Base-by-base conservation (phyloP, 2,797 vertebrate species). In the Selene dorsalis region DNA sequence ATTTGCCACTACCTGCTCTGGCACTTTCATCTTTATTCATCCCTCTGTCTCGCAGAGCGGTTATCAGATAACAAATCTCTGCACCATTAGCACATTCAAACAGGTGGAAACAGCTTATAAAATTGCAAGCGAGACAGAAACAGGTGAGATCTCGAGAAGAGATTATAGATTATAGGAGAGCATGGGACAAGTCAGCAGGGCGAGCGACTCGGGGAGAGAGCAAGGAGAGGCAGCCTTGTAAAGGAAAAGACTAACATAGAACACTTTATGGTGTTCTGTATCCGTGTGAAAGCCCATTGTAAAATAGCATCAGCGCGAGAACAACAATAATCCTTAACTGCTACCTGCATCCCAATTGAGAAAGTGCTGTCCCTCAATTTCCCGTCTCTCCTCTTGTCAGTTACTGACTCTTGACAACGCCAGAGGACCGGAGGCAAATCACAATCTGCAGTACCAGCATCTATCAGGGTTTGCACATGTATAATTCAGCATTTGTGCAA, bases 11-110 rank as follows among this genome's bases (percentile, higher is more conserved):
- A 82, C 84, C 88, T 87, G 84, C 88, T 84, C 66, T 26, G 14
- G 55, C 82, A 79, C 78, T 77, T 87, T 77, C 80, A 87, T 91
- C 85, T 91, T 87, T 90, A 90, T 91, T 89, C 87, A 88, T 90
- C 67, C 74, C 59, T 52, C 69, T 77, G 77, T 74, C 77, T 80
- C 2, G 2, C 69, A 87, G 61, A 84, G 82, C 83, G 79, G 43
- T 89, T 85, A 91, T 92, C 84, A 77, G 70, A 82, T 81, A 86
- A 88, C 87, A 87, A 74, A 91, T 91, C 79, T 75, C 65, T 39
- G 68, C 17, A 1, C 45, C 82, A 86, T 92, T 85, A 86, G 79
- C 67, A 69, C 86, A 84, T 82, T 83, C 83, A 85, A 78, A 84
- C 84, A 82, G 72, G 84, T 87, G 65, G 72, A 52, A 68, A 70